Base-by-base conservation (phyloP, 1,140 invertebrate genomes). In the Drosophila persimilis region DNA sequence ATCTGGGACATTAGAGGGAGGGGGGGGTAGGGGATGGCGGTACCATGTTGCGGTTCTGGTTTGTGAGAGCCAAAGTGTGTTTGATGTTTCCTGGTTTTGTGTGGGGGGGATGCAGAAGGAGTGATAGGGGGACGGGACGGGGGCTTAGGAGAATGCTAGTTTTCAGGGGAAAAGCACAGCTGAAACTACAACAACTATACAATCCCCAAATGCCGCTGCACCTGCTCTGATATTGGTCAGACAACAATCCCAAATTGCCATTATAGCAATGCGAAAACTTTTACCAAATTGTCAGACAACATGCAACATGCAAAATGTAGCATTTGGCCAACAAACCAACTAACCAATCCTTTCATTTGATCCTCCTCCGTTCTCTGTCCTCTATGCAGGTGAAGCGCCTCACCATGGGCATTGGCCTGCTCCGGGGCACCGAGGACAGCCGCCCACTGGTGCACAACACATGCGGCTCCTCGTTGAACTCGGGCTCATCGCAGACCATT, bases 371-470 rank as follows among this genome's bases (percentile, higher is more conserved):
- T 57, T 24, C 45, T 41, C 3, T 56, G 24, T 47, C 26, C 55
- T 52, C 47, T 35, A 24, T 31, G 6, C 73, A 91, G 91, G 91
- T 91, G 6, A 91, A 91, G 60, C 89, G 91, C 11, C 75, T 91
- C 29, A 91, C 91, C 50, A 91, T 91, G 90, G 89, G 90, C 35
- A 91, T 91, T 46, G 90, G 90, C 8, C 55, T 91, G 56, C 66
- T 91, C 56, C 84, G 90, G 8, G 63, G 76, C 45, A 90, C 84
- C 73, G 94, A 95, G 73, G 94, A 94, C 73, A 94, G 93, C 77
- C 94, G 93, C 80, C 94, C 94, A 5, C 71, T 95, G 64, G 93
- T 94, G 35, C 92, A 92, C 73, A 93, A 92, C 67, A 93, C 90
- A 78, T 88, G 81, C 65, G 93, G 92, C 85, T 90, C 86, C 92